Percentiles rank a stretch among this genome's conserved stretches.
phyloP scores from a whole-genome alignment of 37 sponge, comb jelly and placozoan genomes.

The Beroe forskalii region DNA sequence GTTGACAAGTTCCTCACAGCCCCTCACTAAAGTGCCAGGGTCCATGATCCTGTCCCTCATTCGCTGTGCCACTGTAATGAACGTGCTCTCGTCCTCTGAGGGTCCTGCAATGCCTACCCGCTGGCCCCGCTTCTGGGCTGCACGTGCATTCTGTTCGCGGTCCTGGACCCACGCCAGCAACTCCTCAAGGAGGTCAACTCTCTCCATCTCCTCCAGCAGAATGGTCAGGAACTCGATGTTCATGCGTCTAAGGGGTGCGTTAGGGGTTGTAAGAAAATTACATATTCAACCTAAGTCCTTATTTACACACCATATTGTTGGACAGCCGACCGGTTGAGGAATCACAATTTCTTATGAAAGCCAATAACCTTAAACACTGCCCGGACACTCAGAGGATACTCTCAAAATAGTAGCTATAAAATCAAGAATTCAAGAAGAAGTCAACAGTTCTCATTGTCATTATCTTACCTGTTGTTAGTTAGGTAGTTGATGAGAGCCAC shows the following conservation, averaged over 20 bases:
- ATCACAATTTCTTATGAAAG: no score
- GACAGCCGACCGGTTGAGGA: no score
- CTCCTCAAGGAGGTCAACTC: conserved; percentile 36
- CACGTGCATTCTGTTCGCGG: background rate
- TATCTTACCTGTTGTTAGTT: conserved; percentile 21
- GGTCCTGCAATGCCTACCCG: conserved; percentile 17
- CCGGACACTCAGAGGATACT: no score
- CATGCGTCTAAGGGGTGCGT: background rate
- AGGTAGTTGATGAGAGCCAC: conserved; percentile 36
- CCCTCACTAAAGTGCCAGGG: conserved; percentile 20
- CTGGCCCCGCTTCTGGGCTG: conserved; percentile 45
- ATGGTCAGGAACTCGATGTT: conserved; percentile 53
- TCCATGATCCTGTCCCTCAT: conserved; percentile 50
- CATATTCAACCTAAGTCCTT: background rate
- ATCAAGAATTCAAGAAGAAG: no score
- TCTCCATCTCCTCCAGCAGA: conserved; percentile 36
- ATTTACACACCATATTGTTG: background rate
- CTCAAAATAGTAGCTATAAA: no score
- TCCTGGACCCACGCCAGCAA: conserved; percentile 27
- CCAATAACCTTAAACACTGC: no score
- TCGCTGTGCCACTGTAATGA: conserved; percentile 32
- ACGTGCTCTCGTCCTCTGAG: conserved; percentile 23
- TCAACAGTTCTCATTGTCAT: no score
- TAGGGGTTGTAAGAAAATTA: background rate
- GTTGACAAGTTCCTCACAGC: conserved; percentile 29